Percentiles rank a stretch among this genome's conserved stretches.
phyloP scores from a whole-genome alignment of 2,888 invertebrate genomes.

The Nomada ruficornis region DNA sequence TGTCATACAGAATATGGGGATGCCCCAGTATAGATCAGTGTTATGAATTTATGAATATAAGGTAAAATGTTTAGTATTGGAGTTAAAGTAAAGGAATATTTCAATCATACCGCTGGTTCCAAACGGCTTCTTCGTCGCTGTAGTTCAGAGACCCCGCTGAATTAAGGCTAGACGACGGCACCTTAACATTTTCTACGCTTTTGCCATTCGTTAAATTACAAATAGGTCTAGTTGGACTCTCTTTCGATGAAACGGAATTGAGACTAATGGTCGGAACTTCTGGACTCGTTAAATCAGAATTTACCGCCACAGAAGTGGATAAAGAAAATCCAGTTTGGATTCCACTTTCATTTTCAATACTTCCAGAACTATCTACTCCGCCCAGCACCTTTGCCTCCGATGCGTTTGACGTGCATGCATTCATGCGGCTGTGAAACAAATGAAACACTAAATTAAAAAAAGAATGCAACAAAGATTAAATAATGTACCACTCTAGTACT shows the following conservation, averaged over 20 bases:
- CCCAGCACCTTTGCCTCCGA: constrained; percentile 58
- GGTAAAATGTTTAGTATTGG: neutral
- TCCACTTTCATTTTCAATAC: constrained; percentile 61
- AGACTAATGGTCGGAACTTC: constrained; percentile 75
- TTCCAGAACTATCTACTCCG: constrained; percentile 53
- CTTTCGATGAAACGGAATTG: constrained; percentile 84
- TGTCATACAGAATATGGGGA: neutral
- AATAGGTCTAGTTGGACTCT: constrained; percentile 86
- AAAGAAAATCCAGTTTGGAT: constrained; percentile 59
- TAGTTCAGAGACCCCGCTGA: constrained; percentile 1
- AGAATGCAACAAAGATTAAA: neutral
- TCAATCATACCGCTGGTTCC: constrained; percentile 19
- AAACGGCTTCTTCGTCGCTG: constrained; percentile 8
- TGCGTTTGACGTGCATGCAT: constrained; percentile 68
- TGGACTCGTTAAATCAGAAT: constrained; percentile 75
- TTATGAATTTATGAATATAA: neutral
- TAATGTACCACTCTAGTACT: no score
- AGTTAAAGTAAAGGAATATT: neutral
- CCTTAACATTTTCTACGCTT: constrained; percentile 84
- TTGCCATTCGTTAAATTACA: constrained; percentile 79
- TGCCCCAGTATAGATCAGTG: neutral
- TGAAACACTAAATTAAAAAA: neutral
- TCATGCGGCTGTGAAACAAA: constrained; percentile 55
- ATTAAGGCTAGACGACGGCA: constrained; percentile 76
- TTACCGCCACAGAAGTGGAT: constrained; percentile 67